Base-by-base conservation (phyloP, 2,113 vertebrate genomes). In the Orycteropus afer region DNA sequence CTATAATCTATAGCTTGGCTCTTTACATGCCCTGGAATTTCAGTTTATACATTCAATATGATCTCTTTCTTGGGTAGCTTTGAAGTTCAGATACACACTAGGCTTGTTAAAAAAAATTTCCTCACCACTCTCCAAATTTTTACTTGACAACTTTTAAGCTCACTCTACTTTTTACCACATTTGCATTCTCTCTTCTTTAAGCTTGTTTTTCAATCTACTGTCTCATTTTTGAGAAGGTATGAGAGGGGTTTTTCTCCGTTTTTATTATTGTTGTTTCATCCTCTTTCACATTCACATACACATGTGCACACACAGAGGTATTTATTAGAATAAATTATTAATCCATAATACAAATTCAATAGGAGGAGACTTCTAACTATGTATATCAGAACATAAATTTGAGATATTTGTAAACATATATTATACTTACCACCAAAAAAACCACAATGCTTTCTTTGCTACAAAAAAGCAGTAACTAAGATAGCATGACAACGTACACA, bases 251-350 rank as follows among this genome's bases (percentile, higher is more conserved):
- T 90, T 85, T 63, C 14, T 83, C 91, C 27, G n/a, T 71, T 78
- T 80, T 53, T 74, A n/a, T 51, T 77, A 13, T 9, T 22, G 17
- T 82, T 45, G 3, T 87, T 93, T 93, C 18, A 82, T 45, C 6
- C 29, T 49, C 67, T 7, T 18, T 55, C 47, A 83, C 5, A 69
- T 67, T 77, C 20, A 27, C 3, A 18, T 14, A 59, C 4, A 71
- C 3, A 34, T 1, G 51, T 53, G 37, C 51, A 85, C 32, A 59
- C 32, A 73, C 20, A 77, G n/a, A n/a, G 34, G 6, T 83, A 34
- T 59, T 42, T 77, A 85, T 59, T 91, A 84, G 65, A 82, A 90
- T 73, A 67, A 92, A 42, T 47, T 3, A 77, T 80, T 67, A 77
- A 81, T 7, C 13, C 7, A 27, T 71, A 92, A 65, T 51, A 86